Evolutionary conservation across 2,113 vertebrate genomes (phyloP).

Genomic region (Mus spicilegus): DNA sequence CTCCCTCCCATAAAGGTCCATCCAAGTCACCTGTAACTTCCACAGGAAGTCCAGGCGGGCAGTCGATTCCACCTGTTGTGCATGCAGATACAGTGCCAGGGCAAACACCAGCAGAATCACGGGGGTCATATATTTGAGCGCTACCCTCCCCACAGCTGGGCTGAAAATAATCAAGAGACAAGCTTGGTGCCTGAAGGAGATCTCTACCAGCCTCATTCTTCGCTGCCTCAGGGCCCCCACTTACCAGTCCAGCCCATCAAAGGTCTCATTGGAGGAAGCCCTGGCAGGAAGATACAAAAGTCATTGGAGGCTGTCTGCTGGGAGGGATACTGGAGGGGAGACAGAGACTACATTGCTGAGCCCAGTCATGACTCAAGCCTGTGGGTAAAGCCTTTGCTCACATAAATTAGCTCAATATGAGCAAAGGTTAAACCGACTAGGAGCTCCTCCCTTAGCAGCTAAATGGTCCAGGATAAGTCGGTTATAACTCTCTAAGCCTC

Average conservation of each 20-base stretch:
- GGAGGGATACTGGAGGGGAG: background rate
- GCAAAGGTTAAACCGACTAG: background rate
- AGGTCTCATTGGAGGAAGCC: slow-evolving; percentile 89
- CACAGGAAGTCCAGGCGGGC: slow-evolving; percentile 98
- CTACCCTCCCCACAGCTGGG: slow-evolving; percentile 88
- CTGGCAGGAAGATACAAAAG: slow-evolving; percentile 76
- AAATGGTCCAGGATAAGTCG: background rate
- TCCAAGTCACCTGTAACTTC: slow-evolving; percentile 94
- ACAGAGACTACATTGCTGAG: background rate
- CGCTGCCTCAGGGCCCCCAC: slow-evolving; percentile 55
- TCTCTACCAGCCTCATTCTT: background rate
- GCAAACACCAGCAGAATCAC: slow-evolving; percentile 96
- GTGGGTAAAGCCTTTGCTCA: background rate
- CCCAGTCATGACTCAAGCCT: background rate
- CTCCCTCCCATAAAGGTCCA: background rate
- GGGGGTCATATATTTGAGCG: slow-evolving; percentile 95
- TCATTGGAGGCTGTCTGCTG: background rate
- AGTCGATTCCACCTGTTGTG: slow-evolving; percentile 97
- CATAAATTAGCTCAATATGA: background rate
- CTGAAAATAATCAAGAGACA: slow-evolving; percentile 69
- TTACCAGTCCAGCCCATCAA: slow-evolving; percentile 88
- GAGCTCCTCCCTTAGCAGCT: background rate
- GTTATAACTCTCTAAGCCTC: slow-evolving; percentile 30
- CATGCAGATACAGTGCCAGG: slow-evolving; percentile 96
- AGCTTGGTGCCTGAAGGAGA: slow-evolving; percentile 6